A percentile compares a stretch with the other conserved stretches of the same genome.
phyloP scores from a whole-genome alignment of 2,888 invertebrate genomes.

The Cantharis lateralis region DNA sequence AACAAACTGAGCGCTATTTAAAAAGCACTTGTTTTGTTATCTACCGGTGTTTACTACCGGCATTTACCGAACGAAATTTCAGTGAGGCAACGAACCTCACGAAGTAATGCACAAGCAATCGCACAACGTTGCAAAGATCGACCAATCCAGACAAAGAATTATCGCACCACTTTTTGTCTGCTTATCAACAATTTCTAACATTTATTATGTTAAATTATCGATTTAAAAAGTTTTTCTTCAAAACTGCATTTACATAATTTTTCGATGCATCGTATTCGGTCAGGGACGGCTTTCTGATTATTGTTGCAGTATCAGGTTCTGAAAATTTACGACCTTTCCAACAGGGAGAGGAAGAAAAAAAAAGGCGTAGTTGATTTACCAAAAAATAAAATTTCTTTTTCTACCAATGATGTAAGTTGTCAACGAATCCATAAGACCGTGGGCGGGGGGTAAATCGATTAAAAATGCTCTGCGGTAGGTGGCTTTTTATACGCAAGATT shows the following conservation, averaged over 20 bases:
- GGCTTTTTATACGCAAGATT: too few relatives aligned
- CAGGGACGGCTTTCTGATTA: background rate
- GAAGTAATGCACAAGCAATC: slow-evolving; percentile 16
- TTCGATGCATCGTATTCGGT: background rate
- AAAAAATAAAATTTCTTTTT: too few relatives aligned
- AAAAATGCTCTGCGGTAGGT: too few relatives aligned
- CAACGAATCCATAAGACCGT: too few relatives aligned
- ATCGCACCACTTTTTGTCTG: slow-evolving; percentile 22
- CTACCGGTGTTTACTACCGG: background rate
- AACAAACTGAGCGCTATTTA: background rate
- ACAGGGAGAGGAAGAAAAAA: too few relatives aligned
- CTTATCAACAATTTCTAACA: slow-evolving; percentile 1
- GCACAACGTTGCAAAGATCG: slow-evolving; percentile 11
- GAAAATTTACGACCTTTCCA: too few relatives aligned
- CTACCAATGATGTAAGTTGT: too few relatives aligned
- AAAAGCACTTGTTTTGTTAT: background rate
- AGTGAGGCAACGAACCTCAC: slow-evolving; percentile 10
- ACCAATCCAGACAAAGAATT: slow-evolving; percentile 26
- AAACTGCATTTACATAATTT: background rate
- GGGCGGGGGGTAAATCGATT: too few relatives aligned
- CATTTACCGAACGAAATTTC: slow-evolving; percentile 14
- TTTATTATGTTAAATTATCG: background rate
- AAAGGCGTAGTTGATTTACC: too few relatives aligned
- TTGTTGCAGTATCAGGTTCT: too few relatives aligned
- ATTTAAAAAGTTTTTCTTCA: background rate